These are phyloP conservation scores for Tridacna crocea DNA, from an alignment of 2,888 invertebrate species.

Conservation along the genomic window DNA sequence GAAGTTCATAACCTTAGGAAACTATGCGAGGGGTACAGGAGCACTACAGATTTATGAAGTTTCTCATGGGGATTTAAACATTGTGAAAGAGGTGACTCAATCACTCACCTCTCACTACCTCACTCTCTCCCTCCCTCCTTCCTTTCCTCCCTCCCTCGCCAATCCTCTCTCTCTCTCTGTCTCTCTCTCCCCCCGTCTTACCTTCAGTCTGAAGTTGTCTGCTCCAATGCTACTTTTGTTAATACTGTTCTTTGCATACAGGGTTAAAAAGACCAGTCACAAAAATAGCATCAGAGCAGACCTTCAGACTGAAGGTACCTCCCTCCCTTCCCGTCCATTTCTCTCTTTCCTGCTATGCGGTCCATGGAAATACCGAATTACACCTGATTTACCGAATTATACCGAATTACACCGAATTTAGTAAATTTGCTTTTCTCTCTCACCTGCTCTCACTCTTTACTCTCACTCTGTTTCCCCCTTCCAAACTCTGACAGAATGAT, in stretches of 20 bases:
- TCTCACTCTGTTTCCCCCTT: not conserved
- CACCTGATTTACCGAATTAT: no score
- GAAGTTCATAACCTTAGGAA: conserved; percentile 95
- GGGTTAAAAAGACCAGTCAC: no score
- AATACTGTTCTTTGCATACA: no score
- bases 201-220: no score
- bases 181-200: conserved; percentile 17
- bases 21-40: conserved; percentile 93
- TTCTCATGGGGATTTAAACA: conserved; percentile 89
- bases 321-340: no score
- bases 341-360: not conserved
- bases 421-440: not conserved
- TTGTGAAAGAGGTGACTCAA: conserved; percentile 85
- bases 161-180: not conserved
- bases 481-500: no score
- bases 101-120: not conserved
- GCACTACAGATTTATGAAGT: conserved; percentile 88
- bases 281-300: no score
- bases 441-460: not conserved
- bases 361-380: no score
- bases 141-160: not conserved
- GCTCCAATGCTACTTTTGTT: no score
- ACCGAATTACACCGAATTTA: no score
- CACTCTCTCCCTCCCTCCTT: not conserved
- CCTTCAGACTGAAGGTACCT: no score